These are phyloP conservation scores for Fragum whitleyi DNA, from an alignment of 2,888 invertebrate genomes.

Conservation along the genomic window DNA sequence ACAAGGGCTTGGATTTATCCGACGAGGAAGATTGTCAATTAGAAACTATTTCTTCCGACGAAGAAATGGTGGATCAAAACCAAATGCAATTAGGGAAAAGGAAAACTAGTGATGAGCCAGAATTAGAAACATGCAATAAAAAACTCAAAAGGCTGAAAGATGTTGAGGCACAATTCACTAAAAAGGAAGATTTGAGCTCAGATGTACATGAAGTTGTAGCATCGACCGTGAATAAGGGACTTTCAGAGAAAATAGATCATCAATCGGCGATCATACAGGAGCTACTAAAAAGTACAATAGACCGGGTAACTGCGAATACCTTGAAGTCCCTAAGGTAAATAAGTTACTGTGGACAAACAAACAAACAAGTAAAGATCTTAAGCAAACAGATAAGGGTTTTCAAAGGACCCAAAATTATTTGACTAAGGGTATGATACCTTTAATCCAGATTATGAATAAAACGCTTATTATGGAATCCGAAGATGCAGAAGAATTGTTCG, in stretches of 20 bases:
- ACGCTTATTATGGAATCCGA: neutral
- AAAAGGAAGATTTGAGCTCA: neutral
- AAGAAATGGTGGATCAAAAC: neutral
- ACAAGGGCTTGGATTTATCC: neutral
- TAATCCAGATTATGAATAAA: conserved; percentile 26
- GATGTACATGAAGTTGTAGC: neutral
- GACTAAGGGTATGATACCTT: conserved; percentile 23
- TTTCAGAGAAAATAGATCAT: conserved; percentile 2
- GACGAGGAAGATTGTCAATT: too few relatives aligned
- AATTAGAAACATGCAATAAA: neutral
- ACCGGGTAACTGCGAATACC: conserved; percentile 24
- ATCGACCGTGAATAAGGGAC: conserved; percentile 14
- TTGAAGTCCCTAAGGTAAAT: conserved; percentile 32
- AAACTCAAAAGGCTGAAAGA: conserved; percentile 6
- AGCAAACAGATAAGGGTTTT: conserved; percentile 15
- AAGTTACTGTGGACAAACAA: conserved; percentile 6
- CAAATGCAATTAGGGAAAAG: neutral
- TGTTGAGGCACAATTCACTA: neutral
- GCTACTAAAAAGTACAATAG: conserved; percentile 11
- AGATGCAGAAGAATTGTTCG: neutral
- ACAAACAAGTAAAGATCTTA: neutral
- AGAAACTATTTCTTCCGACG: too few relatives aligned
- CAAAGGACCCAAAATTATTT: conserved; percentile 26
- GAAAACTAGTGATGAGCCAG: neutral
- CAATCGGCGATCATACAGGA: neutral